Percentiles rank a stretch among this genome's conserved stretches.
Evolutionary conservation across 2,797 vertebrate genomes (phyloP).

Genomic region (Trematomus bernacchii): DNA sequence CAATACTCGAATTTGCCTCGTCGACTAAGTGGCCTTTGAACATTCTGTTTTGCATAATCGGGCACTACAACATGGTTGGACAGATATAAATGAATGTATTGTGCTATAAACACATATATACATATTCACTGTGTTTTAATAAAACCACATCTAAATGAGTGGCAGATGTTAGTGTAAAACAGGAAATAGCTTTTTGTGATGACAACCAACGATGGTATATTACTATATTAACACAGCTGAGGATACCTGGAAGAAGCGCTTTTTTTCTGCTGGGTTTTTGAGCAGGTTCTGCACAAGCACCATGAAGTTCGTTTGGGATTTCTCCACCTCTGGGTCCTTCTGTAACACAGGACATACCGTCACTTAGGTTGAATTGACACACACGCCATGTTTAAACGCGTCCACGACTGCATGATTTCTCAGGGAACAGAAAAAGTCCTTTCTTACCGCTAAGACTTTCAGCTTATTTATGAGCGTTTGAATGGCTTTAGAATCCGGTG

Average conservation of each 20-base stretch:
- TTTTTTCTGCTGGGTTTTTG: conserved; percentile 76
- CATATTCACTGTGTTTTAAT: background rate
- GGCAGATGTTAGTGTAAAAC: too few relatives aligned
- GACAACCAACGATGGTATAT: background rate
- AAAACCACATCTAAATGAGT: background rate
- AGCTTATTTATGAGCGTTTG: conserved; percentile 76
- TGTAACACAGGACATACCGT: conserved; percentile 35
- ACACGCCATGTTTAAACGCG: rapidly evolving
- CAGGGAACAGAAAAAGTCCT: background rate
- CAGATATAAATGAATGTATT: background rate
- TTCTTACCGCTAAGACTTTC: conserved; percentile 72
- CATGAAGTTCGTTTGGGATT: conserved; percentile 83
- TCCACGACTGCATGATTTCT: background rate
- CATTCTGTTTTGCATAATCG: too few relatives aligned
- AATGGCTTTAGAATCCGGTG: conserved; percentile 66
- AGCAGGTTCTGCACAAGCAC: conserved; percentile 84
- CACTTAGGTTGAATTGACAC: background rate
- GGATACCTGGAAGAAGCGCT: conserved; percentile 83
- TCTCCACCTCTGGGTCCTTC: conserved; percentile 80
- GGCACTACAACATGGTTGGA: too few relatives aligned
- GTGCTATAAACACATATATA: background rate
- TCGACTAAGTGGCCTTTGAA: too few relatives aligned
- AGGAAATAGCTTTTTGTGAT: background rate
- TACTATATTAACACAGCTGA: background rate
- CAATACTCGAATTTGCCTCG: too few relatives aligned